Evolutionary conservation across 2,797 vertebrate genomes (phyloP).

Genomic region (Crypturellus tataupa): DNA sequence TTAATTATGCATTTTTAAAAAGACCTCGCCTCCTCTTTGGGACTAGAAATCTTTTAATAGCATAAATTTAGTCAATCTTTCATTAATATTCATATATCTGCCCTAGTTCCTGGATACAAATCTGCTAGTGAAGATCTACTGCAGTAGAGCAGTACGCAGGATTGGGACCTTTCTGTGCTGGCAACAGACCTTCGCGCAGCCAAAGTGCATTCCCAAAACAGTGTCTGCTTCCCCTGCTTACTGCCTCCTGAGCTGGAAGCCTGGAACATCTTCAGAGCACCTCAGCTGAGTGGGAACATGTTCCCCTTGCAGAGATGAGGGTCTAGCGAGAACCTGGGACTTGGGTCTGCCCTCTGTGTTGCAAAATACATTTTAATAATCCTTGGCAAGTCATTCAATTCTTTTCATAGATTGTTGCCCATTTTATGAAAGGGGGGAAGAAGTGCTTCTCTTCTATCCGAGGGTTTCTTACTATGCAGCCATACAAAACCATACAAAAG

Average conservation of each 20-base stretch:
- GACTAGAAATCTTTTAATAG: constrained; percentile 63
- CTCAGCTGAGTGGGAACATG: neutral
- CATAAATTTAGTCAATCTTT: constrained; percentile 68
- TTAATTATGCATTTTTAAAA: constrained; percentile 41
- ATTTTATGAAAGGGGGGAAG: constrained; percentile 7
- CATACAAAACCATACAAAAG: neutral
- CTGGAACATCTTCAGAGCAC: neutral
- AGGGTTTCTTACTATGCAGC: neutral
- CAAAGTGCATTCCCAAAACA: neutral
- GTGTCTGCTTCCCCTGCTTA: neutral
- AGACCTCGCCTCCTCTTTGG: constrained; percentile 47
- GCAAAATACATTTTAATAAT: constrained; percentile 27
- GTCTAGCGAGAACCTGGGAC: neutral
- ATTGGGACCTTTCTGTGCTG: neutral
- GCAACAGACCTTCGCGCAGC: neutral
- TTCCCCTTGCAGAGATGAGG: neutral
- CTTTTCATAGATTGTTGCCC: neutral
- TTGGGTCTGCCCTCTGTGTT: neutral
- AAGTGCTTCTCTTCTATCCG: neutral
- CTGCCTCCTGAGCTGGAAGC: neutral
- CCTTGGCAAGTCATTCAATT: constrained; percentile 3
- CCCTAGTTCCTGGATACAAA: constrained; percentile 58
- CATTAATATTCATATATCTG: constrained; percentile 70
- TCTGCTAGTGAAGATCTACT: neutral
- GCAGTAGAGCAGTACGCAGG: neutral